These are phyloP conservation scores for Neomorphus geoffroyi DNA, from an alignment of 2,797 vertebrate genomes.

Conservation along the genomic window DNA sequence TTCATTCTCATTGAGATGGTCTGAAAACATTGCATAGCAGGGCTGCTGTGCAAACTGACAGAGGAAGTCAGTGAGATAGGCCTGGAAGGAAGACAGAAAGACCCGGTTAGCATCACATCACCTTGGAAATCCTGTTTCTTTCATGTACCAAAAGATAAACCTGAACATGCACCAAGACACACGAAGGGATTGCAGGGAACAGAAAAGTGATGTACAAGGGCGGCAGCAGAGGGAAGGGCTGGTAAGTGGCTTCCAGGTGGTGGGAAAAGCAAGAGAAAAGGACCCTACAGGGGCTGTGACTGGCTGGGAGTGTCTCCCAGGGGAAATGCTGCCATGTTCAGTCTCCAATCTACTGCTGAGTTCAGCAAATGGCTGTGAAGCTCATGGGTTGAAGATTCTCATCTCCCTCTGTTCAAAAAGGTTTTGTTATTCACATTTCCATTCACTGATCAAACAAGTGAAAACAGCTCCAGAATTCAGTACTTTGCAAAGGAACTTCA, in stretches of 20 bases:
- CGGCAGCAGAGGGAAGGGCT: not conserved
- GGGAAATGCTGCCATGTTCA: not conserved
- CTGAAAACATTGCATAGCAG: conserved; percentile 94
- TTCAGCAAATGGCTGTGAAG: not conserved
- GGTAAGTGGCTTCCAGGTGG: not conserved
- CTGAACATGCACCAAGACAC: not conserved
- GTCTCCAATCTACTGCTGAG: not conserved
- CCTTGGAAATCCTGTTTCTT: not conserved
- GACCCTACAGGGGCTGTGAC: not conserved
- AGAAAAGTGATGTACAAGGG: not conserved
- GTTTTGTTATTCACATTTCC: not conserved
- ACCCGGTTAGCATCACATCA: not conserved
- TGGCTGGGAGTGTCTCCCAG: not conserved
- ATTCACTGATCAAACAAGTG: not conserved
- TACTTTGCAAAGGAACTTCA: not conserved
- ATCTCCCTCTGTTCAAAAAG: not conserved
- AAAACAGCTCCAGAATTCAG: not conserved
- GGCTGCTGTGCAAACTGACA: conserved; percentile 98
- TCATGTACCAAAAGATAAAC: fast-evolving
- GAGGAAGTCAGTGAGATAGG: conserved; percentile 96
- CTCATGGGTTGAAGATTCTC: not conserved
- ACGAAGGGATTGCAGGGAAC: not conserved
- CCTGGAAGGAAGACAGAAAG: conserved; percentile 75
- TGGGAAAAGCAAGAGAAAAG: not conserved
- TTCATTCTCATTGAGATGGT: conserved; percentile 92